Base-by-base conservation (phyloP, 2,113 vertebrate genomes). In the Alaudala cheleensis region DNA sequence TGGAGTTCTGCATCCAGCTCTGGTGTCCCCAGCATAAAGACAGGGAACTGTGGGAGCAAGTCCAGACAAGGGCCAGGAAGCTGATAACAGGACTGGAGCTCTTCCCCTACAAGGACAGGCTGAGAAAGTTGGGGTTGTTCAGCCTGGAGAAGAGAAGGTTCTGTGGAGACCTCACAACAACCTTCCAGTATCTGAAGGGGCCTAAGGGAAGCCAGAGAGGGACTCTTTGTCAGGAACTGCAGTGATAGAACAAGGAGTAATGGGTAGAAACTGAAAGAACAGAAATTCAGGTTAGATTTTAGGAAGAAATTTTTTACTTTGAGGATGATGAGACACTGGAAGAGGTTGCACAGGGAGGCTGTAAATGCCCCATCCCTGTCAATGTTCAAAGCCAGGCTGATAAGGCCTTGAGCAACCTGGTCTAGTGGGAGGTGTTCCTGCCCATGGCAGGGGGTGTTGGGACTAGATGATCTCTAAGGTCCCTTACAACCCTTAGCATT, bases 361-460 rank as follows among this genome's bases (percentile, higher is more conserved):
- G 69, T 73, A 44, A 54, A 84, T 56, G 28, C 8, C 22, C 57
- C 18, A 54, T 14, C 39, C 40, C 49, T 33, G n/a, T 22, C 28
- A 56, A 2, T 47, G n/a, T 12, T 56, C 50, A 64, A n/a, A 56
- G 42, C 19, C 23, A 74, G 50, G 19, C 5, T 39, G 22, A 22
- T 14, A 56, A 54, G 23, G 18, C 12, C 23, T 47, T 28, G 12
- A 73, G 5, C 19, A 65, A 8, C 29, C 19, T 24, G n/a, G 23
- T 47, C 58, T n/a, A 10, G 14, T 40, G 28, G 23, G 22, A 73
- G 58, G 2, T 54, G 14, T 45, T 33, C 57, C 22, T 73, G 18
- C 23, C 3, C 28, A 23, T 2, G 29, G 23, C 6, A 40, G n/a
- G 1, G 13, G 3, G 5, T 0, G 1, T 3, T 84, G 49, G 20